These are phyloP conservation scores for Leiothrix lutea DNA, from an alignment of 2,113 vertebrate species.

Conservation along the genomic window DNA sequence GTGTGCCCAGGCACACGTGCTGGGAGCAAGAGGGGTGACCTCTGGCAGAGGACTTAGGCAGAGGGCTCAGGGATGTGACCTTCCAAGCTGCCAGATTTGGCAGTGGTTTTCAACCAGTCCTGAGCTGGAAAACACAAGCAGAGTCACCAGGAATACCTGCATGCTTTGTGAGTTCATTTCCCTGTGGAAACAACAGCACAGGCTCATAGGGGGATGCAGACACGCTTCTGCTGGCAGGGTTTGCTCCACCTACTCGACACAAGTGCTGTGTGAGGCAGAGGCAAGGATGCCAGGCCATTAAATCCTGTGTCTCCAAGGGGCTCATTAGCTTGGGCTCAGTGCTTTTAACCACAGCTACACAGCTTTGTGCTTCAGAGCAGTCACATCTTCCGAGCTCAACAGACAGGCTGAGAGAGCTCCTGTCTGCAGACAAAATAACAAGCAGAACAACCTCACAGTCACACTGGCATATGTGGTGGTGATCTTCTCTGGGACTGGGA, in stretches of 20 bases:
- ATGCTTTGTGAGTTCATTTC: not conserved
- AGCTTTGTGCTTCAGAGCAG: not conserved
- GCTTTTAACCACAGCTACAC: not conserved
- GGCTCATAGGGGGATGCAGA: not conserved
- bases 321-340: not conserved
- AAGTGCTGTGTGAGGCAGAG: not conserved
- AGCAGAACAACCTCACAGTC: not conserved
- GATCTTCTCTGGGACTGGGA: not conserved
- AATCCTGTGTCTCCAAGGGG: not conserved
- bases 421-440: not conserved
- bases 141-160: not conserved
- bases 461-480: rapidly evolving
- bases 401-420: not conserved
- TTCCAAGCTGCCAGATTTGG: not conserved
- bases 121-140: not conserved
- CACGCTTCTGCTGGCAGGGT: not conserved
- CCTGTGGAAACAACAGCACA: not conserved
- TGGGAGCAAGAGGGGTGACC: not conserved
- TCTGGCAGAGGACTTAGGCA: not conserved
- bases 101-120: not conserved
- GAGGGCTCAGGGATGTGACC: not conserved
- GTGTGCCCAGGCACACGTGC: rapidly evolving
- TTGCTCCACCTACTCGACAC: not conserved
- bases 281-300: rapidly evolving
- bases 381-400: not conserved